Percentiles rank a stretch among this genome's conserved stretches.
Evolutionary conservation across 2,888 invertebrate genomes (phyloP).

Genomic region (Phlogophora meticulosa): DNA sequence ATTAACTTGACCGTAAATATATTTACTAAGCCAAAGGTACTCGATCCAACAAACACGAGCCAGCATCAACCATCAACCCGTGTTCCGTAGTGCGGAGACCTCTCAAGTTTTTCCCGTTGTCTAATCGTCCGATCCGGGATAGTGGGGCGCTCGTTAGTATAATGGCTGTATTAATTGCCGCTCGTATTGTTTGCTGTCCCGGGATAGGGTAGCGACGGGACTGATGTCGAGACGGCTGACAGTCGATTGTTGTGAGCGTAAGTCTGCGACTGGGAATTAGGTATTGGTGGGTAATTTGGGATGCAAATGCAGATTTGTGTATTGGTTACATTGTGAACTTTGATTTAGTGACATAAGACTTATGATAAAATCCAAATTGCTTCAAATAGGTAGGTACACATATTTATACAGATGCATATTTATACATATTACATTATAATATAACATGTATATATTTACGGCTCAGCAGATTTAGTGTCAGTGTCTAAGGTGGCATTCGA

Average conservation of each 20-base stretch:
- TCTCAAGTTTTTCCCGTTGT: constrained; percentile 75
- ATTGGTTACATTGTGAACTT: background rate
- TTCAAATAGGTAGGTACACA: too few relatives aligned
- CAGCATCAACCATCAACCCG: constrained; percentile 25
- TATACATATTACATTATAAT: too few relatives aligned
- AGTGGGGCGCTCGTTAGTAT: constrained; percentile 79
- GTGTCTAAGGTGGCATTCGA: too few relatives aligned
- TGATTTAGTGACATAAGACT: background rate
- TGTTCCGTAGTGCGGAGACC: constrained; percentile 40
- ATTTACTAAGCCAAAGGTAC: constrained; percentile 38
- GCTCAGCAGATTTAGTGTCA: too few relatives aligned
- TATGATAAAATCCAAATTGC: background rate
- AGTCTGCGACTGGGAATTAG: background rate
- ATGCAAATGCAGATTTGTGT: background rate
- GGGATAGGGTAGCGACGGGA: constrained; percentile 57
- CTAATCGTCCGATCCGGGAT: constrained; percentile 73
- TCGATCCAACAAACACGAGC: constrained; percentile 51
- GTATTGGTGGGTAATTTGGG: background rate
- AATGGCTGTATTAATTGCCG: constrained; percentile 86
- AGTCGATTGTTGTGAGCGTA: constrained; percentile 34
- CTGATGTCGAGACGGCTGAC: constrained; percentile 38
- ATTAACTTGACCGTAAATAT: constrained; percentile 21
- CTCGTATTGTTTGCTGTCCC: constrained; percentile 77
- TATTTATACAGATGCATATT: too few relatives aligned
- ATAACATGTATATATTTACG: too few relatives aligned